These are phyloP conservation scores for Brachirus orientalis DNA, from an alignment of 2,113 vertebrate species.

Conservation along the genomic window DNA sequence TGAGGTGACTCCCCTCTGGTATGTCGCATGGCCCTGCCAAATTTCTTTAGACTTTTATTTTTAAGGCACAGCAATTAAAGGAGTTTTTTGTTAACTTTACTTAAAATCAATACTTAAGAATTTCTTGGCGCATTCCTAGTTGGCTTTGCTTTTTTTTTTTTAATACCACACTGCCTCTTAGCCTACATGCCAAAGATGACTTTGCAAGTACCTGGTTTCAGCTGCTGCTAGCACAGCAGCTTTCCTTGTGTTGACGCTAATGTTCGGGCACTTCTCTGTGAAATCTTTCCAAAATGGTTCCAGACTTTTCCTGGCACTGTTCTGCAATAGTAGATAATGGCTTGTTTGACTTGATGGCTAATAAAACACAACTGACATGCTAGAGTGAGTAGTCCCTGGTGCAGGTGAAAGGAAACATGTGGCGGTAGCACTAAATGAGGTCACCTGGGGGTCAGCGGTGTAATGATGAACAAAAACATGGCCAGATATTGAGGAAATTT, in stretches of 20 bases:
- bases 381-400: constrained; percentile 4
- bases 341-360: constrained; percentile 48
- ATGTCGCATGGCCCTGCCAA: constrained; percentile 60
- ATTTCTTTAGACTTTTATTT: constrained; percentile 35
- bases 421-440: constrained; percentile 40
- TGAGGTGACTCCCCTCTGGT: constrained; percentile 70
- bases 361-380: constrained; percentile 50
- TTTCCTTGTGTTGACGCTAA: constrained; percentile 1
- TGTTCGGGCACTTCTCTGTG: constrained; percentile 19
- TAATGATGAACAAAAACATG: constrained; percentile 44
- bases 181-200: constrained; percentile 62
- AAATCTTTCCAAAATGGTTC: constrained; percentile 43
- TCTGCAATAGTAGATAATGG: constrained; percentile 42
- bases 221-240: constrained; percentile 1
- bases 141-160: constrained; percentile 27
- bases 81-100: constrained; percentile 51
- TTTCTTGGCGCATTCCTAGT: constrained; percentile 41
- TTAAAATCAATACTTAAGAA: constrained; percentile 25
- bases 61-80: constrained; percentile 27
- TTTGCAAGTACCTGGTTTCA: constrained; percentile 49
- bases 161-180: constrained; percentile 10
- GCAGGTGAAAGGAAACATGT: constrained; percentile 60
- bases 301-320: constrained; percentile 41
- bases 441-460: constrained; percentile 44
- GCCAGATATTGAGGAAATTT: constrained; percentile 21